phyloP scores from a whole-genome alignment of 92 coral and sea anemone genomes.

The Parazoanthus swiftii region DNA sequence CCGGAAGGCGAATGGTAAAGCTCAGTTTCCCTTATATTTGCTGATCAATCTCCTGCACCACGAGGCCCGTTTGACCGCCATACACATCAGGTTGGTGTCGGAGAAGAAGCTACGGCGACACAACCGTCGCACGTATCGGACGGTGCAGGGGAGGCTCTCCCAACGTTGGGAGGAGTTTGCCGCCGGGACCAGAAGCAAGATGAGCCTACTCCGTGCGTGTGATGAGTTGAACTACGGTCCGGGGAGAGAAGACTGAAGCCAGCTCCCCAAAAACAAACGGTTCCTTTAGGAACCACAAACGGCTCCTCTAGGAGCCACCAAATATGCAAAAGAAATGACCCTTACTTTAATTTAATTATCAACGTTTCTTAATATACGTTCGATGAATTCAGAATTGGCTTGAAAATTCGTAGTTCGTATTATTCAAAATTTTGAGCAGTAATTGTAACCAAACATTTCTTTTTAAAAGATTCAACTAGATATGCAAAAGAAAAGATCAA shows the following conservation, averaged over 20 bases:
- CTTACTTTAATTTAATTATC: too few species aligned
- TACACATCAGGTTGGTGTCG: background rate
- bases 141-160: constrained; percentile 7
- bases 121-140: background rate
- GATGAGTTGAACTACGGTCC: background rate
- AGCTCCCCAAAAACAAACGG: constrained; percentile 5
- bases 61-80: background rate
- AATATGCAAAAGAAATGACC: constrained; percentile 21
- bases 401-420: too few species aligned
- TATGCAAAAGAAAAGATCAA: background rate
- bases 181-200: background rate
- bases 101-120: background rate
- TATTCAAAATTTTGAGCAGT: too few species aligned
- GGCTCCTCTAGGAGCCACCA: background rate
- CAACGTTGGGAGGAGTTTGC: constrained; percentile 7
- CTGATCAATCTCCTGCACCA: constrained; percentile 17
- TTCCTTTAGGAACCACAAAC: constrained; percentile 38
- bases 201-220: background rate
- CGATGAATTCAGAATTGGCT: too few species aligned
- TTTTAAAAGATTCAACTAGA: too few species aligned
- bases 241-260: background rate
- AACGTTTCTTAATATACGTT: too few species aligned
- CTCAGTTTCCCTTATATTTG: background rate
- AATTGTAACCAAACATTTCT: too few species aligned
- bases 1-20: too few species aligned